Evolutionary conservation across 2,113 vertebrate species (phyloP).

Genomic region (Hippoglossus stenolepis): DNA sequence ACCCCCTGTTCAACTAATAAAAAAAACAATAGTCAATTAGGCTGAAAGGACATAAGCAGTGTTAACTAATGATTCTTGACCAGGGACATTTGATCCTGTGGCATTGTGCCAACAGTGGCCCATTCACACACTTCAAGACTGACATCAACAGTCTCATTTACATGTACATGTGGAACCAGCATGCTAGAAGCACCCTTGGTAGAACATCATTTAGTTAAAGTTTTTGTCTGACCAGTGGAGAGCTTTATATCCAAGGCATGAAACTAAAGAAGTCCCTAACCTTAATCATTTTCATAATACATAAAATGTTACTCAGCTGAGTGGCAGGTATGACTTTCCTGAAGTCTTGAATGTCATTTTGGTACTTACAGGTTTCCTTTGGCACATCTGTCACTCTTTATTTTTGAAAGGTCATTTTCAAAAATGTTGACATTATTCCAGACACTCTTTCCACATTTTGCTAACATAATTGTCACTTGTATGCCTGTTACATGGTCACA

Average conservation of each 20-base stretch:
- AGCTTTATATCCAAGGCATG: too few relatives aligned
- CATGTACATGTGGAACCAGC: neutral
- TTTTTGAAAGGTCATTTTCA: neutral
- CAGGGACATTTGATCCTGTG: slow-evolving; percentile 33
- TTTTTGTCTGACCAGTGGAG: slow-evolving; percentile 9
- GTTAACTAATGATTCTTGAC: slow-evolving; percentile 37
- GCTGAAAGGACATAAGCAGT: slow-evolving; percentile 19
- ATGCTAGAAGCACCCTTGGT: neutral
- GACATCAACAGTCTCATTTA: slow-evolving; percentile 13
- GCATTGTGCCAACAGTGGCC: slow-evolving; percentile 17
- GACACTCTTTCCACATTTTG: too few relatives aligned
- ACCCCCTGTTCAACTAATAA: slow-evolving; percentile 15
- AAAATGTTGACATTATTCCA: too few relatives aligned
- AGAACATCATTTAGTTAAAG: neutral
- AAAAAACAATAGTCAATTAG: slow-evolving; percentile 36
- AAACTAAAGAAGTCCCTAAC: too few relatives aligned
- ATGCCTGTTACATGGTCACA: too few relatives aligned
- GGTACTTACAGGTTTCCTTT: neutral
- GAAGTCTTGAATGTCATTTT: neutral
- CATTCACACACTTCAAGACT: slow-evolving; percentile 40
- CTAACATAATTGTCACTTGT: too few relatives aligned
- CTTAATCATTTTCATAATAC: too few relatives aligned
- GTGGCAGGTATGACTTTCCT: too few relatives aligned
- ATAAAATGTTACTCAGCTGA: too few relatives aligned
- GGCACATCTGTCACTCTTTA: neutral